Base-by-base conservation (phyloP, 92 coral and sea anemone genomes). In the Zoanthus sansibaricus region DNA sequence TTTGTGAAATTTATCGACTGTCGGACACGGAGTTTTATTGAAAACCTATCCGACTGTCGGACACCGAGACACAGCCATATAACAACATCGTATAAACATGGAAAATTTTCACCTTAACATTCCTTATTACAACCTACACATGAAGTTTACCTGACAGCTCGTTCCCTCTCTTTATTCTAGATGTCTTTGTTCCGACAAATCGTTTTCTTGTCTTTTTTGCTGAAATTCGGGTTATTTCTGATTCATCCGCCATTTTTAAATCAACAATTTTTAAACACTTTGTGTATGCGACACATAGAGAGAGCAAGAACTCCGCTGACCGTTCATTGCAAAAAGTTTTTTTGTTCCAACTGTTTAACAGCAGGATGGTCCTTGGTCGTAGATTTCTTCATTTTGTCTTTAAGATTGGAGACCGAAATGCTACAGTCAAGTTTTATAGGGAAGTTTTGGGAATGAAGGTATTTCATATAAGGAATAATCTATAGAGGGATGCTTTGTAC, bases 371-470 rank as follows among this genome's bases (percentile, higher is more conserved):
- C 83, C 21, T 68, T 16, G 44, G 75, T 13, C 32, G 94, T 66
- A 85, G 98, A 68, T 96, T 96, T 25, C 86, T 97, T 9, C 99
- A 97, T 92, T 97, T 97, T 87, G 99, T 97, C 17, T 95, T 97
- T 67, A 97, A 97, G 83, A 89, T 95, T 45, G 97, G 91, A 42
- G 93, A 97, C 77, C 82, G 99, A 56, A 94, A 91, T 64, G 97
- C 94, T 17, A 97, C 94, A 44, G 89, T 95, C 47, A 97, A 86
- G 75, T 97, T 96, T 88, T 95, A 95, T 83, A 90, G 99, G 9
- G 98, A 96, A 6, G 83, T 97, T 64, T 94, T 97, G 21, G 99
- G 99, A 16, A 95, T 97, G 94, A 97, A 97, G 99, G 99, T 97
- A 69, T 25, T 4, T 30, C 12, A 30, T 6, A 20, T 20, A 21